A percentile compares a stretch with the other conserved stretches of the same genome.
Evolutionary conservation across 30 jellyfish, hydroid and myxozoan genomes (phyloP).

Genomic region (Morbakka virulenta): DNA sequence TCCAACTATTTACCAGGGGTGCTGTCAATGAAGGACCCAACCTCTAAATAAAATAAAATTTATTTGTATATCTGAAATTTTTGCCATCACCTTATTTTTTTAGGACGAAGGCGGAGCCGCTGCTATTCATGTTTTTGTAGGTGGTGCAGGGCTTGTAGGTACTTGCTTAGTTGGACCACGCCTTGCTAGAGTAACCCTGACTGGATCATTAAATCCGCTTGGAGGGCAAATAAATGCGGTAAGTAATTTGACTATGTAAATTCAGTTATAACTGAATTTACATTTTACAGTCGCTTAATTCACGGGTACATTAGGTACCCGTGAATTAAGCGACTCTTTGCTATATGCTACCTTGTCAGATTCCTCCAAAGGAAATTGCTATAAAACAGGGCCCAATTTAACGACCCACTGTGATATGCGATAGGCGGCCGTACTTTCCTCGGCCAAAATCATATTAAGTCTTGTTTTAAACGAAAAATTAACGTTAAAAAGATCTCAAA

Average conservation of each 20-base stretch:
- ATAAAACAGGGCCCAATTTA: no score
- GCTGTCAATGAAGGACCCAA: background rate
- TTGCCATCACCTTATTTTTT: background rate
- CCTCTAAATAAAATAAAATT: background rate
- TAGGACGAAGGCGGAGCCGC: conserved; percentile 91
- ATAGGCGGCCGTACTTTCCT: no score
- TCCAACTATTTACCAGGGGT: no score
- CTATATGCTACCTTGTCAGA: no score
- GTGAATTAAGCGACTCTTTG: background rate
- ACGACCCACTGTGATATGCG: no score
- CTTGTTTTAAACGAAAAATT: no score
- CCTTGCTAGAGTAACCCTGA: conserved; percentile 30
- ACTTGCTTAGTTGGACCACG: conserved; percentile 70
- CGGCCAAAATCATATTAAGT: no score
- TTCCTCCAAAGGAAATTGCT: no score
- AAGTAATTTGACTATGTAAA: background rate
- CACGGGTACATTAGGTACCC: background rate
- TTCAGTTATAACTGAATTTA: background rate
- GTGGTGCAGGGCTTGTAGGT: conserved; percentile 82
- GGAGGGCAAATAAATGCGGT: conserved; percentile 91
- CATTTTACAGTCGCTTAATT: background rate
- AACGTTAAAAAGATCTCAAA: no score
- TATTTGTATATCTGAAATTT: background rate
- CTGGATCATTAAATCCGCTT: conserved; percentile 12
- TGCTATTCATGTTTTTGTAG: conserved; percentile 74